These are phyloP conservation scores for Bombus superbus DNA, from an alignment of 1,140 invertebrate species.

Conservation along the genomic window DNA sequence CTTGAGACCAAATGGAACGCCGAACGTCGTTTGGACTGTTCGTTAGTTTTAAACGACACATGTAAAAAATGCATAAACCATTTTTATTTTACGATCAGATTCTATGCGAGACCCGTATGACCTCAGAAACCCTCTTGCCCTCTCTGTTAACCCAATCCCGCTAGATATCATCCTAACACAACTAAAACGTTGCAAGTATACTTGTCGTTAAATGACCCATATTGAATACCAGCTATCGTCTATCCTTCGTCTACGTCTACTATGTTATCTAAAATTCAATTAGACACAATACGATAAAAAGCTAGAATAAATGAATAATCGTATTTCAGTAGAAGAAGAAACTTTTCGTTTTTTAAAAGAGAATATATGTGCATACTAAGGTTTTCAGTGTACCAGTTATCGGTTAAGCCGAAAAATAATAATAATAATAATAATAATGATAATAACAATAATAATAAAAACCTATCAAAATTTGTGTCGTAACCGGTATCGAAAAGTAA, in stretches of 20 bases:
- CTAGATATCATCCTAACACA: background rate
- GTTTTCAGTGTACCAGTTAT: background rate
- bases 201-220: conserved; percentile 8
- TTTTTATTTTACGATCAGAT: background rate
- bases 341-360: too few relatives aligned
- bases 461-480: too few relatives aligned
- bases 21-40: background rate
- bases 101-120: background rate
- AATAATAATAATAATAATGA: too few relatives aligned
- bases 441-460: too few relatives aligned
- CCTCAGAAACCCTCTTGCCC: background rate
- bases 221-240: background rate
- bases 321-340: too few relatives aligned
- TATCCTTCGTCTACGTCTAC: background rate
- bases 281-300: background rate
- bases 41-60: background rate
- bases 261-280: conserved; percentile 6
- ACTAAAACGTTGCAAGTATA: background rate
- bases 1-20: background rate
- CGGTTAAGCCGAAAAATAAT: too few relatives aligned
- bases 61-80: background rate
- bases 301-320: too few relatives aligned
- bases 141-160: background rate
- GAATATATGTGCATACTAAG: background rate
- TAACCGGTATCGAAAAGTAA: too few relatives aligned